Conservation (phyloP, 2,888 invertebrate species). For the Monochamus alternatus region DNA sequence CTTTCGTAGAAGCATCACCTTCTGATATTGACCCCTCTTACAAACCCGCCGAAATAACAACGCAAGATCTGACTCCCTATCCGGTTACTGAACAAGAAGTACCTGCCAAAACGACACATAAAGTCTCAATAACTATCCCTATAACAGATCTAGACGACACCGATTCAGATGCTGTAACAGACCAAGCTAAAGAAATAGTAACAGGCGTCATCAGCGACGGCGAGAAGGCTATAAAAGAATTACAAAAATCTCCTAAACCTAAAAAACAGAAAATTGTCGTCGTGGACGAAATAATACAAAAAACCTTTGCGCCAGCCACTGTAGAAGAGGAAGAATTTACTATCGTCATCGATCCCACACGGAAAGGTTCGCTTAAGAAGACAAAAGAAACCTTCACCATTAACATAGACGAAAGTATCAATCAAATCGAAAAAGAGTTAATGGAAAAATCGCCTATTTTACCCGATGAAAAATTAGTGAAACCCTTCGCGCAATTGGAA, state of each 20-base stretch:
- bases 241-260: conserved; percentile 51
- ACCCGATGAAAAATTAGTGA: conserved; percentile 59
- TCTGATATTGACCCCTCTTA: conserved; percentile 51
- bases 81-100: conserved; percentile 36
- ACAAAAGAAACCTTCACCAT: conserved; percentile 62
- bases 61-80: conserved; percentile 14
- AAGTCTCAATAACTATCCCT: conserved; percentile 42
- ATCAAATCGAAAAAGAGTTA: conserved; percentile 61
- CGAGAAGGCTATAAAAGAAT: conserved; percentile 44
- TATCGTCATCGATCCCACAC: conserved; percentile 63
- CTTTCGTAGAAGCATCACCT: conserved; percentile 64
- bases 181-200: conserved; percentile 56
- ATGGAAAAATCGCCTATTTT: conserved; percentile 60
- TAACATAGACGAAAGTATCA: conserved; percentile 60
- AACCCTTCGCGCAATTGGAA: conserved; percentile 53
- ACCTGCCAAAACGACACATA: conserved; percentile 25
- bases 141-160: conserved; percentile 52
- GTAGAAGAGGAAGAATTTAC: conserved; percentile 66
- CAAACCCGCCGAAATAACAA: conserved; percentile 39
- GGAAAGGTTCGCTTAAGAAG: conserved; percentile 60
- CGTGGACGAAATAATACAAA: conserved; percentile 63
- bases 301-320: conserved; percentile 63
- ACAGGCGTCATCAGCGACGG: conserved; percentile 51
- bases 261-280: conserved; percentile 58
- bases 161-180: conserved; percentile 39